Evolutionary conservation across 2,888 invertebrate species (phyloP).

Genomic region (Agrotis clavis): DNA sequence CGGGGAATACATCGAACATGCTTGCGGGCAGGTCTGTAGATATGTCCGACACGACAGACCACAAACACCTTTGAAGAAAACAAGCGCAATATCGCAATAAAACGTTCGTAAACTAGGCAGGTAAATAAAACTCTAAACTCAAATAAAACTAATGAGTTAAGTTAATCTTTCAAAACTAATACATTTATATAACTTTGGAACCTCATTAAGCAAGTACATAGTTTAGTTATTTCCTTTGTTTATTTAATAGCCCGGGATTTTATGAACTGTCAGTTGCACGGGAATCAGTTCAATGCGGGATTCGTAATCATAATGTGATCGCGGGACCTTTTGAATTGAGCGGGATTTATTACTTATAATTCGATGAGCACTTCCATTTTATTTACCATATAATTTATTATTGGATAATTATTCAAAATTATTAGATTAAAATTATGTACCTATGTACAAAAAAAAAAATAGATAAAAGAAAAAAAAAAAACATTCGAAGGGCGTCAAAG

Average conservation of each 20-base stretch:
- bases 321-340: not conserved
- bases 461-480: too few relatives aligned
- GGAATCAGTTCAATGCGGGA: slow-evolving; percentile 9
- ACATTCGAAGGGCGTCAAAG: too few relatives aligned
- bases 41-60: too few relatives aligned
- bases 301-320: not conserved
- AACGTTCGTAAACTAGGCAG: not conserved
- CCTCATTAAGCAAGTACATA: not conserved
- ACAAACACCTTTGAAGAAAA: not conserved
- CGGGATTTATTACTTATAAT: not conserved
- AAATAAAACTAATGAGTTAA: not conserved
- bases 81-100: too few relatives aligned
- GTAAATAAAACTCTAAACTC: not conserved
- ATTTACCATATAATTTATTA: too few relatives aligned
- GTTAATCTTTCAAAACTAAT: not conserved
- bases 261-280: slow-evolving; percentile 31
- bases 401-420: too few relatives aligned
- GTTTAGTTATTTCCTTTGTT: not conserved
- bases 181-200: not conserved
- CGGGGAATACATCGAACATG: too few relatives aligned
- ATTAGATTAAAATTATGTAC: too few relatives aligned
- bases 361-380: too few relatives aligned
- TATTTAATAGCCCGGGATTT: slow-evolving; percentile 16
- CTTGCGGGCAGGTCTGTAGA: too few relatives aligned
- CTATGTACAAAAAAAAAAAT: too few relatives aligned